Evolutionary conservation across 1,140 invertebrate genomes (phyloP), one percentile per base, ranked within the genome.

Genomic region (Hypsibius dujardini): DNA sequence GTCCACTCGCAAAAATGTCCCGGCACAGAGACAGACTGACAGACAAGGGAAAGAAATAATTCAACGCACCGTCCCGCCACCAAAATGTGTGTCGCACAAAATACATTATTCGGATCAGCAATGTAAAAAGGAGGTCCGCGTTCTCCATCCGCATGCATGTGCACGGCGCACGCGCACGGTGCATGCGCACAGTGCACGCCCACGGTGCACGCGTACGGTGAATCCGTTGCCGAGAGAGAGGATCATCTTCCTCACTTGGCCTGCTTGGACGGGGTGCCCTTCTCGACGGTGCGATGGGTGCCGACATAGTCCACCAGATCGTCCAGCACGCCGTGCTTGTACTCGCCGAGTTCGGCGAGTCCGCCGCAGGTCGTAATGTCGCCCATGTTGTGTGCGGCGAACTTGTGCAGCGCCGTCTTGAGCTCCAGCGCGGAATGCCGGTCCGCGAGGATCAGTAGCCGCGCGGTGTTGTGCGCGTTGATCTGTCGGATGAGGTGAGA

Each of bases 271-370:
- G 50, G 50, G n/a, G 50, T 56, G 50, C n/a, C 50, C n/a, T 56
- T 56, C 7, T 56, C n/a, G 50, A 7, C 7, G 7, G 7, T n/a
- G 7, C n/a, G 50, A 7, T 7, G 50, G n/a, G 7, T 7, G n/a
- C 50, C 50, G 50, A 56, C 7, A 56, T 56, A n/a, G 50, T 56
- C n/a, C 50, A 56, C n/a, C 50, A 56, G 50, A n/a, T n/a, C 50
- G n/a, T 56, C n/a, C 50, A 7, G 7, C 7, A 7, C n/a, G 7
- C 50, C 50, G n/a, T 56, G 7, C 50, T 56, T n/a, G n/a, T 56
- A 56, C 50, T 56, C n/a, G 50, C 7, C 50, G 50, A 56, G 7
- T n/a, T 56, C 50, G 7, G 50, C n/a, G 7, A 56, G 7, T 7
- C 50, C 50, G 7, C 50, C 50, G n/a, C 50, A 56, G 50, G 7